Evolutionary conservation across 2,113 vertebrate genomes (phyloP).

Genomic region (Cephalopterus ornatus): DNA sequence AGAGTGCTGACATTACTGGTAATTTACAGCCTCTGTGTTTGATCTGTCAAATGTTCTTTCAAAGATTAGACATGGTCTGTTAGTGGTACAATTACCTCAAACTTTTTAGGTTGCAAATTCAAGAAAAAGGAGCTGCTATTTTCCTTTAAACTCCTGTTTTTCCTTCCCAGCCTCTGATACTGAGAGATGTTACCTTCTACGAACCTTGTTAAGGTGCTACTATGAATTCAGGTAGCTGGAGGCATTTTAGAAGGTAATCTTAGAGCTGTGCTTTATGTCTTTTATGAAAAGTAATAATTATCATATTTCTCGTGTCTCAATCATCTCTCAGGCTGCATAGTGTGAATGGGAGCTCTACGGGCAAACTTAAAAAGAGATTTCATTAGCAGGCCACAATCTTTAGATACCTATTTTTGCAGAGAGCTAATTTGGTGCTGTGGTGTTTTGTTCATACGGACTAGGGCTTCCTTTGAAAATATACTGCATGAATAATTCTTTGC

Average conservation of each 20-base stretch:
- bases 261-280: not conserved
- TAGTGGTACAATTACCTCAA: constrained; percentile 15
- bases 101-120: constrained; percentile 22
- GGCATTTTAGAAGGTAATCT: constrained; percentile 21
- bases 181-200: not conserved
- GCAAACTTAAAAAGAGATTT: not conserved
- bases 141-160: not conserved
- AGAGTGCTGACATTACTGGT: constrained; percentile 24
- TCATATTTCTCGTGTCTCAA: not conserved
- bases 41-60: constrained; percentile 28
- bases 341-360: not conserved
- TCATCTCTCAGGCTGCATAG: not conserved
- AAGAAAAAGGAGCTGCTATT: not conserved
- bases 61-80: constrained; percentile 3
- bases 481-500: not conserved
- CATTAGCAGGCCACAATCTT: not conserved
- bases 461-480: not conserved
- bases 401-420: not conserved
- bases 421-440: not conserved
- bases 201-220: not conserved
- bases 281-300: constrained; percentile 27
- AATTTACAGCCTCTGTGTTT: constrained; percentile 45
- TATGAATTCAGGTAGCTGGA: not conserved
- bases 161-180: not conserved
- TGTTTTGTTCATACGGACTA: not conserved